Base-by-base conservation (phyloP, 2,113 vertebrate species). In the Chunga burmeisteri region DNA sequence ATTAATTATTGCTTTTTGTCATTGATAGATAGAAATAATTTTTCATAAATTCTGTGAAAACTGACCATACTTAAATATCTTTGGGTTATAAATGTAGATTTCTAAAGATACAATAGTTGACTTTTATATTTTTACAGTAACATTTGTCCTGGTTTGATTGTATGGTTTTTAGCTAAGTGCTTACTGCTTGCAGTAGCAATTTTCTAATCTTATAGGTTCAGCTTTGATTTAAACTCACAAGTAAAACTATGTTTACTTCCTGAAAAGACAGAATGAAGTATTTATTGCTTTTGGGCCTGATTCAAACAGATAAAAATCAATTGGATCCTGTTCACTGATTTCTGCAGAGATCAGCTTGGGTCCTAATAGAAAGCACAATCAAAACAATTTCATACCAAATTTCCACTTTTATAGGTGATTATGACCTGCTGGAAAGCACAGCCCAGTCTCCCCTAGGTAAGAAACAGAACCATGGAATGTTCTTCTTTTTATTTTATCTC, bases 381-480 rank as follows among this genome's bases (percentile, higher is more conserved):
- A 61, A 89, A 90, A 79, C 11, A 30, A 68, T 88, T 94, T 95
- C 55, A 80, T 79, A 79, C 36, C 27, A 12, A 78, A 84, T 97
- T 34, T 97, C 81, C 92, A 70, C 80, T 97, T 96, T 97, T 94
- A 40, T 73, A 98, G 98, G 97, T 66, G 97, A 98, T 78, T 95
- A 97, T 47, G 97, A 96, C 88, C 97, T 98, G 17, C 73, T 93
- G 53, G 97, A 98, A 86, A 96, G 90, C 86, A 95, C 91, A 80
- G 97, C 96, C 47, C 96, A 98, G 73, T 88, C 96, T 86, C 96
- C 97, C 50, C 74, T 98, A 93, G 98, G 98, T 98, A 96, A 98
- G 96, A 86, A 94, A 67, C 22, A 65, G 13, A 94, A 40, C 13
- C 10, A 32, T 15, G 21, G 63, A 82, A 30, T 71, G 5, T 44